Base-by-base conservation (phyloP, 2,888 invertebrate genomes). In the Altica lythri region DNA sequence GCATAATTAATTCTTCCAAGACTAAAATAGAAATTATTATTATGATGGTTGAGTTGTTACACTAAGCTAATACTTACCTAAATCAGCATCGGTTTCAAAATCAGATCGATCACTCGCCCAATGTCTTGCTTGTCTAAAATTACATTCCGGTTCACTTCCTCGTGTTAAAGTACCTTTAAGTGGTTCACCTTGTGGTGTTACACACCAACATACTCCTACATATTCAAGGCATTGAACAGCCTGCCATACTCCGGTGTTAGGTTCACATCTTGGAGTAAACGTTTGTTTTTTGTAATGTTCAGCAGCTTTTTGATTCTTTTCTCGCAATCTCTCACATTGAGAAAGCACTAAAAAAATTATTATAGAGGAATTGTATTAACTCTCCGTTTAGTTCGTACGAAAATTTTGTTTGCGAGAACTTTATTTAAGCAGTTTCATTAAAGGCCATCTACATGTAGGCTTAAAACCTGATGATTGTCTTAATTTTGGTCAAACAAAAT, bases 201-300 rank as follows among this genome's bases (percentile, higher is more conserved):
- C 91, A 72, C 92, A 92, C 92, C 92, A 92, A 68, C 92, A 92
- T 0, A 92, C 89, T 2, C 89, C 90, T 68, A 86, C 80, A 66
- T 83, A 75, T 60, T 86, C 86, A 51, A 92, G 81, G 71, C 92
- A 92, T 73, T 92, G 92, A 9, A 91, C 84, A 0, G 90, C 79
- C 66, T 89, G 87, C 92, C 92, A 93, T 18, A 83, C 84, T 0
- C 92, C 92, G 8, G 81, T 84, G 38, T 80, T 76, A 1, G 81
- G 78, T 68, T 89, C 88, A 65, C 92, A 92, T 47, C 84, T 82
- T 0, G 92, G 92, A 56, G 88, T 80, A 74, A 92, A 92, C 0
- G 87, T 87, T 1, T 86, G 83, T 67, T 88, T 86, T 50, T 86
- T 86, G 62, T 86, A 84, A 52, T 86, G 83, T 70, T 86, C 83